Evolutionary conservation across 1,140 invertebrate species (phyloP), one percentile per base, ranked within the genome.

Genomic region (Zelostemma sp.): DNA sequence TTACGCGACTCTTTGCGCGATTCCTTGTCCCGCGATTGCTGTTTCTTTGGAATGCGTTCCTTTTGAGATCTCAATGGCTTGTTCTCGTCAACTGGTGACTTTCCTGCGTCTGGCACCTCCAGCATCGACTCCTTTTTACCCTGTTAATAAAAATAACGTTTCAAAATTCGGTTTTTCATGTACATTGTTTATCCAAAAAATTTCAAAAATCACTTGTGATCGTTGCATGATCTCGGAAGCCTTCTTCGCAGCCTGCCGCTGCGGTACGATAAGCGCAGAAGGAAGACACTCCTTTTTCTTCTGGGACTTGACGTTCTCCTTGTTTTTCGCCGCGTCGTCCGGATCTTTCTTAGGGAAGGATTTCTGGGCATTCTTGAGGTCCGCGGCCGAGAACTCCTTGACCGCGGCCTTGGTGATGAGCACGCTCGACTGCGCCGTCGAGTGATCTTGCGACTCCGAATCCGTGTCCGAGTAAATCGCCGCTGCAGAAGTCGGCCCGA

Each of bases 171-270:
- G 28, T 6, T 6, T 6, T 31, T 6, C 11, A 31, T 31, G 11
- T 31, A 31, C 11, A 31, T n/a, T n/a, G n/a, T n/a, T n/a, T n/a
- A n/a, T n/a, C n/a, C n/a, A n/a, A n/a, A n/a, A n/a, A n/a, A n/a
- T n/a, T n/a, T n/a, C n/a, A n/a, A 59, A 16, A 21, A 5, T 47
- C 50, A 72, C 69, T 48, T 79, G 78, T 12, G 81, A 78, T 14
- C 81, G 73, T 41, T 83, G 90, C 88, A 95, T 91, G 76, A 93
- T 95, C 82, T 95, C 95, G 1, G 93, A 93, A 1, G 94, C 94
- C 80, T 96, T 95, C 76, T 95, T 96, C 12, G 95, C 94, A 15
- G 95, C 94, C 82, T 95, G 92, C 49, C 95, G 86, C 80, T 96
- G 95, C 0, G 94, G 95, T n/a, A 96, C 94, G 72, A 96, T 95